Evolutionary conservation across 2,113 vertebrate genomes (phyloP), one percentile per base, ranked within the genome.

Genomic region (Pyrgilauda ruficollis): DNA sequence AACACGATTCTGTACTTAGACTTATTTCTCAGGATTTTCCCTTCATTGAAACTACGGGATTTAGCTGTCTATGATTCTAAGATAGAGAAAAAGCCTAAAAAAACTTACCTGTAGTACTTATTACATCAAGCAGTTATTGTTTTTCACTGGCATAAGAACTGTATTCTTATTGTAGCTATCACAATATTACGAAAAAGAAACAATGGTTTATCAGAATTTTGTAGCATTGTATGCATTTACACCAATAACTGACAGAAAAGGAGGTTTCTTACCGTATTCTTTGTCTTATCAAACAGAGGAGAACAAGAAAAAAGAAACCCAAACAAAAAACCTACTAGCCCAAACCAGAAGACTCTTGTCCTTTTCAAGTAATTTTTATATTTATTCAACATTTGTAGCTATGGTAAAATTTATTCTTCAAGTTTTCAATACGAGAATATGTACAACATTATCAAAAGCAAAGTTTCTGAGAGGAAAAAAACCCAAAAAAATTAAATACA

Each of bases 241-340:
- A 41, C 2, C 13, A 69, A 13, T 41, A 47, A 31, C 13, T 75
- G 13, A 75, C 2, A 15, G 37, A 68, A 62, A 89, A 59, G 2
- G 3, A 39, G 3, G 4, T 2, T 6, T 69, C 73, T 53, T 3
- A 37, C 13, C 5, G 19, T 77, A 52, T 46, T 39, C 5, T 72
- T 73, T 73, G 13, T 46, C 13, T 37, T 46, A 73, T n/a, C 67
- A 83, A 86, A 46, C 1, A 53, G 31, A 41, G 67, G 4, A 7
- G 35, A 61, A 43, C 33, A 44, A 52, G 20, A 1, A 3, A 5
- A 22, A 28, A 46, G n/a, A 8, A 4, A 0, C 1, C 3, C 7
- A 17, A 16, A 2, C 6, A 16, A 22, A 5, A 49, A 59, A 28
- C 14, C 11, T 7, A 12, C 9, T 33, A 55, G 33, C 7, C n/a